phyloP scores from a whole-genome alignment of 1,140 invertebrate genomes.

The Drosophila melanica region DNA sequence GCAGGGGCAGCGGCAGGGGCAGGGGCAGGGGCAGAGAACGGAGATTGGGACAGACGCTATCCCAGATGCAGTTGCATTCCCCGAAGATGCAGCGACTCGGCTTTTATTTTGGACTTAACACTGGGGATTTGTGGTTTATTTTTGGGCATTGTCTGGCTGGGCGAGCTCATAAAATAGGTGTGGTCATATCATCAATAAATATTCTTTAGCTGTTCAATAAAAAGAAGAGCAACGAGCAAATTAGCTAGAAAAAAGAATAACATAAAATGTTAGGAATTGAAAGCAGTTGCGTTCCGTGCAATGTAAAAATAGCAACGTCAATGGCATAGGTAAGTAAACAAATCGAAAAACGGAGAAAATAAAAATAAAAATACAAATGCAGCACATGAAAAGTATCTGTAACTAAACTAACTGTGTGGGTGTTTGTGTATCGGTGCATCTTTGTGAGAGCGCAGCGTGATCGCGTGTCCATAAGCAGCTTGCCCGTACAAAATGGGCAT shows the following conservation, averaged over 20 bases:
- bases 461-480: conserved; percentile 47
- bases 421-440: conserved; percentile 9
- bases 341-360: conserved; percentile 22
- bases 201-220: conserved; percentile 69
- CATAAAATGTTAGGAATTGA: conserved; percentile 66
- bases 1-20: not conserved
- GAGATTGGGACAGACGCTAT: conserved; percentile 11
- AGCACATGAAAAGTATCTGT: conserved; percentile 38
- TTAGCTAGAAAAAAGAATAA: conserved; percentile 50
- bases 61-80: conserved; percentile 39
- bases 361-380: not conserved
- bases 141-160: conserved; percentile 45
- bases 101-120: conserved; percentile 71
- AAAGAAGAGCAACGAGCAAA: conserved; percentile 71
- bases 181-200: conserved; percentile 80
- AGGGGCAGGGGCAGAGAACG: too few species aligned
- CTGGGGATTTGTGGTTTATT: conserved; percentile 75
- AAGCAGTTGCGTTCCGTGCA: conserved; percentile 60
- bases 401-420: conserved; percentile 6
- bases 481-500: not conserved
- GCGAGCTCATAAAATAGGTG: conserved; percentile 72
- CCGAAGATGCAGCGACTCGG: conserved; percentile 47
- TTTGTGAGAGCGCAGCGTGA: conserved; percentile 8
- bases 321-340: conserved; percentile 65
- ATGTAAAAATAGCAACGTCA: conserved; percentile 68